A percentile compares a stretch with the other conserved stretches of the same genome.
phyloP scores from a whole-genome alignment of 2,888 invertebrate genomes.

The Syritta pipiens region DNA sequence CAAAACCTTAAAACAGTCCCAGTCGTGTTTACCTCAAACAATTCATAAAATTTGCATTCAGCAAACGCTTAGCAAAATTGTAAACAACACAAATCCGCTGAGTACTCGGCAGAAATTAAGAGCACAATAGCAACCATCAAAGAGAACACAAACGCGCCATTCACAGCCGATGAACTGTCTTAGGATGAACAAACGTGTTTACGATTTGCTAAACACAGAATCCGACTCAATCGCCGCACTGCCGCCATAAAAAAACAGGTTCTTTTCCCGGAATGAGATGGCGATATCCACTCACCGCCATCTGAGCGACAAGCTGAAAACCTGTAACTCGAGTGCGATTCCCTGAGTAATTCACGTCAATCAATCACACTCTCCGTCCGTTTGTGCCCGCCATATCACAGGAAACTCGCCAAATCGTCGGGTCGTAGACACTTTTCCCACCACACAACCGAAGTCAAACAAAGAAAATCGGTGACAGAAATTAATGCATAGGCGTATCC shows the following conservation, averaged over 20 bases:
- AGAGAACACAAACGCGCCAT: background rate
- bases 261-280: background rate
- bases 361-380: slow-evolving; percentile 19
- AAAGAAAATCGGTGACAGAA: slow-evolving; percentile 22
- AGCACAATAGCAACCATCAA: background rate
- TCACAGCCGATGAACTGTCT: background rate
- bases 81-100: slow-evolving; percentile 1
- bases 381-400: no score
- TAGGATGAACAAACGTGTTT: slow-evolving; percentile 4
- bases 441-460: slow-evolving; percentile 4
- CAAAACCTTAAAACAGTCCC: no score
- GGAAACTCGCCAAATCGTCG: background rate
- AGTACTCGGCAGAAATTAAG: background rate
- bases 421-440: background rate
- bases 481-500: slow-evolving; percentile 44
- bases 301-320: slow-evolving; percentile 12
- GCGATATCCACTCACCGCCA: background rate
- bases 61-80: background rate
- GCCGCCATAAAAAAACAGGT: slow-evolving; percentile 26
- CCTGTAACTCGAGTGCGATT: slow-evolving; percentile 29
- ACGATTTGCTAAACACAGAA: background rate
- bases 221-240: background rate
- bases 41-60: no score
- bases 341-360: slow-evolving; percentile 22
- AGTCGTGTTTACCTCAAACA: no score